Conservation (phyloP, 2,888 invertebrate genomes). For the Crematogaster levior region DNA sequence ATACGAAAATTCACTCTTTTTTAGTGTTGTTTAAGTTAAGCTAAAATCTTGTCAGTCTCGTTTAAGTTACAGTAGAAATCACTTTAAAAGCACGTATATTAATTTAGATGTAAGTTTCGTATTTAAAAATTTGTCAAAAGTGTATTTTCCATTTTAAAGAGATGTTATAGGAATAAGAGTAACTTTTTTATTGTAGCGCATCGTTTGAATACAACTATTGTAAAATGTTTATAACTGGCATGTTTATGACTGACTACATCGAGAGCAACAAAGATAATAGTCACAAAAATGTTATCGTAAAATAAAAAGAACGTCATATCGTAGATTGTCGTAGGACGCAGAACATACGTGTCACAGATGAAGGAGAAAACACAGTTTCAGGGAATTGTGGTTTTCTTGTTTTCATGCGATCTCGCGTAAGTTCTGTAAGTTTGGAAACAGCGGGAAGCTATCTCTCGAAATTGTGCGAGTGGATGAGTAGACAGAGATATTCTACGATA, state of each 20-base stretch:
- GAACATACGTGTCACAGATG: neutral
- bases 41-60: neutral
- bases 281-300: neutral
- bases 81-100: neutral
- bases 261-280: neutral
- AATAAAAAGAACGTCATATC: constrained; percentile 15
- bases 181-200: neutral
- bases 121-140: neutral
- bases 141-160: neutral
- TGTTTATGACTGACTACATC: neutral
- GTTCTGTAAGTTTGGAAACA: constrained; percentile 10
- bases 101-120: neutral
- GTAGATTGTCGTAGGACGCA: too few relatives aligned
- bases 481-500: neutral
- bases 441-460: constrained; percentile 1
- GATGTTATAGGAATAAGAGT: neutral
- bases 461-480: constrained; percentile 22
- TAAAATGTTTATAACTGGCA: neutral
- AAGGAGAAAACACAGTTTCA: constrained; percentile 48
- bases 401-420: neutral
- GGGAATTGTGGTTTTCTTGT: constrained; percentile 54
- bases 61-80: neutral
- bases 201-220: neutral
- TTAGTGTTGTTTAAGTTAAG: too few relatives aligned
- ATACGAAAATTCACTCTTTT: neutral